These are phyloP conservation scores for Eupleurogrammus muticus DNA, from an alignment of 2,797 vertebrate genomes.

Conservation along the genomic window DNA sequence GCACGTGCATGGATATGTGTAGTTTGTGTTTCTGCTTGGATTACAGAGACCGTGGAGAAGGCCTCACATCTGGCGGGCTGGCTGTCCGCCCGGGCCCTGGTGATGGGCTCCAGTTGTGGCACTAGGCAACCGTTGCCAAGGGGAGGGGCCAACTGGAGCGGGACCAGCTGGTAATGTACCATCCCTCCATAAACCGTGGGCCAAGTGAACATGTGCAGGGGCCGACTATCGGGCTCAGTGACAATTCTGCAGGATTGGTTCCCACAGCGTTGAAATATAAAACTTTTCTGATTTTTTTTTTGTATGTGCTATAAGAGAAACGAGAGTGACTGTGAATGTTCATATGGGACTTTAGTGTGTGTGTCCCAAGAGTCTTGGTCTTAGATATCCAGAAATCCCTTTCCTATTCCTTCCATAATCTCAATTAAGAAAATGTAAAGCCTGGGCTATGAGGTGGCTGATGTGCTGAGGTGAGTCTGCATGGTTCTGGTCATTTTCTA, in stretches of 20 bases:
- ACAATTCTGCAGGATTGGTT: conserved; percentile 15
- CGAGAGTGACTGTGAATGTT: neutral
- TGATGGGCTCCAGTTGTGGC: conserved; percentile 80
- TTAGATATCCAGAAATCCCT: conserved; percentile 37
- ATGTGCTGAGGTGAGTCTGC: conserved; percentile 60
- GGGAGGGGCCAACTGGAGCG: conserved; percentile 60
- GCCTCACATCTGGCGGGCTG: conserved; percentile 79
- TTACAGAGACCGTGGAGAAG: conserved; percentile 52
- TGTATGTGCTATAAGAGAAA: conserved; percentile 4
- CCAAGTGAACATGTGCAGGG: conserved; percentile 54
- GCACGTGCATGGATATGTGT: conserved; percentile 44
- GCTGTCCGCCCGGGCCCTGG: conserved; percentile 58
- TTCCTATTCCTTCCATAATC: conserved; percentile 45
- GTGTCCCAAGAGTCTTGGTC: conserved; percentile 7
- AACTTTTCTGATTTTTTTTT: neutral
- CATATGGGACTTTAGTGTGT: conserved; percentile 26
- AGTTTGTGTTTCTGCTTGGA: conserved; percentile 61
- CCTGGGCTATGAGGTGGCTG: conserved; percentile 48
- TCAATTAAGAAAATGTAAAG: conserved; percentile 59
- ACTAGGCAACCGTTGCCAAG: conserved; percentile 65
- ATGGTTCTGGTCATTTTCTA: conserved; percentile 63
- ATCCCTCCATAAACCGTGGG: conserved; percentile 31
- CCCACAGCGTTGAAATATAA: neutral
- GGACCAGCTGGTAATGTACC: conserved; percentile 67
- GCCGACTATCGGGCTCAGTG: conserved; percentile 12